A percentile compares a stretch with the other conserved stretches of the same genome.
These are phyloP conservation scores for Terrapene triunguis DNA, from an alignment of 2,113 vertebrate species.

Conservation along the genomic window DNA sequence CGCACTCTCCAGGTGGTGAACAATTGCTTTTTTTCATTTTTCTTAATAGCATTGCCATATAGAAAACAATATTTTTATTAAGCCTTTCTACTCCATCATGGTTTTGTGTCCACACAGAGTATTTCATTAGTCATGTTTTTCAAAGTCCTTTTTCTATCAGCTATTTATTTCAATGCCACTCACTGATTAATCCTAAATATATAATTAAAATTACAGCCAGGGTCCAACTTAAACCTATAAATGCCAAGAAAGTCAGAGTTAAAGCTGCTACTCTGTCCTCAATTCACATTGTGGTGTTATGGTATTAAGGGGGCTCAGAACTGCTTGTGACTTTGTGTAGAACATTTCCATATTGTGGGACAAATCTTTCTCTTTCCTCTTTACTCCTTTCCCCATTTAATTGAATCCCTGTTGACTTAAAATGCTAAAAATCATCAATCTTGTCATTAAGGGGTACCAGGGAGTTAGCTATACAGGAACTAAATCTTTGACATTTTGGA, in stretches of 20 bases:
- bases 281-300: neutral
- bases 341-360: neutral
- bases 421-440: neutral
- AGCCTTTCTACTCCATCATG: neutral
- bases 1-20: neutral
- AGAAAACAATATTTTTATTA: constrained; percentile 1
- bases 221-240: neutral
- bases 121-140: neutral
- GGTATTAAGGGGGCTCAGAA: neutral
- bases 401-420: neutral
- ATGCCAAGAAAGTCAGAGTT: neutral
- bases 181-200: neutral
- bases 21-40: neutral
- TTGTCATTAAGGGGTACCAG: neutral
- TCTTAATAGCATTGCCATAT: neutral
- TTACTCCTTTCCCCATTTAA: neutral
- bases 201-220: neutral
- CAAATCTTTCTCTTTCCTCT: neutral
- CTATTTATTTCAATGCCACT: neutral
- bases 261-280: neutral
- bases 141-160: neutral
- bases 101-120: neutral
- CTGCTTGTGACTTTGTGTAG: neutral
- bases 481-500: neutral
- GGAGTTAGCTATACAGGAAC: neutral